These are phyloP conservation scores for Gallinago nigripennis DNA, from an alignment of 2,797 vertebrate genomes.

Conservation along the genomic window DNA sequence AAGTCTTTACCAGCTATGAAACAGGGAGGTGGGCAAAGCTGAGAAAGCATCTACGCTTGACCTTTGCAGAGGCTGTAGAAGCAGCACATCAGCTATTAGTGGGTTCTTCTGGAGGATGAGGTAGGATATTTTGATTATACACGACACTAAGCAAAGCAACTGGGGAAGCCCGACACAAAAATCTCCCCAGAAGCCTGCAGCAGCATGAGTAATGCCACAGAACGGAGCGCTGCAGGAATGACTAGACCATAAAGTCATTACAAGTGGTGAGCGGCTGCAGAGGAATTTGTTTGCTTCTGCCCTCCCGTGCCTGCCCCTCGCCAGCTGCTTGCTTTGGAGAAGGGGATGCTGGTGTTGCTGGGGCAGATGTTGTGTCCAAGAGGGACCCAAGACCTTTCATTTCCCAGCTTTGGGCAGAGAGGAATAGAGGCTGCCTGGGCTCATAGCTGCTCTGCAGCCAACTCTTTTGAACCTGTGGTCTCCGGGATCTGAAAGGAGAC, in stretches of 20 bases:
- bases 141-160: background rate
- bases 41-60: background rate
- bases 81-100: background rate
- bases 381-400: background rate
- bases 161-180: background rate
- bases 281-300: background rate
- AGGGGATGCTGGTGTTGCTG: background rate
- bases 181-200: background rate
- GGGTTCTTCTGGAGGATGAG: background rate
- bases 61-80: background rate
- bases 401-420: background rate
- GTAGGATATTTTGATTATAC: background rate
- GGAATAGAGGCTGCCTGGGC: background rate
- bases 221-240: background rate
- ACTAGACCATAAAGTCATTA: background rate
- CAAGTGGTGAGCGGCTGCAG: background rate
- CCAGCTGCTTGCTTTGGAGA: background rate
- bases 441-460: background rate
- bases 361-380: background rate
- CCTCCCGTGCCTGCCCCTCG: background rate
- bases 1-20: background rate
- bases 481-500: background rate
- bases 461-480: background rate
- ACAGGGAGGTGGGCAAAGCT: background rate
- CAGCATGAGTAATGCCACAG: background rate